Conservation (phyloP, 2,113 vertebrate genomes). For the Anthoscopus minutus region DNA sequence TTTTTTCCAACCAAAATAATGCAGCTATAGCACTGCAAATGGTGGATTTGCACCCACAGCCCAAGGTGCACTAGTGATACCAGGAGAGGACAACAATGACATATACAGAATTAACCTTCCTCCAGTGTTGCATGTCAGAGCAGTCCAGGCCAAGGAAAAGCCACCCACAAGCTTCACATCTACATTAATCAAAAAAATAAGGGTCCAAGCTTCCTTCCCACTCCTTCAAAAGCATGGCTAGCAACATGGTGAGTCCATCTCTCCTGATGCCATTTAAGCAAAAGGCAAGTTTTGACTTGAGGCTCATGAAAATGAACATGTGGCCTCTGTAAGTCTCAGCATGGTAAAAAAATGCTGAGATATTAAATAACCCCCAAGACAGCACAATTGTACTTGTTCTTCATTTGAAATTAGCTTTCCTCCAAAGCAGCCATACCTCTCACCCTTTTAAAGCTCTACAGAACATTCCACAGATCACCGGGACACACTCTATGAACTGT, state of each 20-base stretch:
- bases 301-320: neutral
- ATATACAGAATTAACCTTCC: neutral
- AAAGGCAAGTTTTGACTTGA: neutral
- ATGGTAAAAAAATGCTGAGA: neutral
- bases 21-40: neutral
- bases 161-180: neutral
- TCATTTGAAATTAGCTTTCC: neutral
- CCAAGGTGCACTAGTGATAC: neutral
- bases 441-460: neutral
- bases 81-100: neutral
- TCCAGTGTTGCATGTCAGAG: fast-evolving
- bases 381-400: neutral
- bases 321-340: neutral
- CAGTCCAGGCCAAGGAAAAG: neutral
- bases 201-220: neutral
- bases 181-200: neutral
- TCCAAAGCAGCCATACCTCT: neutral
- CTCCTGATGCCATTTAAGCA: neutral
- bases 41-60: neutral
- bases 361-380: neutral
- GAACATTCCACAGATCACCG: neutral
- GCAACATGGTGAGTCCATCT: neutral
- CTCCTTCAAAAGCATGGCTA: neutral
- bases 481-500: neutral
- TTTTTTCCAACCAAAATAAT: neutral